Conservation (phyloP, 2,888 invertebrate genomes). For the Drosophila testacea region DNA sequence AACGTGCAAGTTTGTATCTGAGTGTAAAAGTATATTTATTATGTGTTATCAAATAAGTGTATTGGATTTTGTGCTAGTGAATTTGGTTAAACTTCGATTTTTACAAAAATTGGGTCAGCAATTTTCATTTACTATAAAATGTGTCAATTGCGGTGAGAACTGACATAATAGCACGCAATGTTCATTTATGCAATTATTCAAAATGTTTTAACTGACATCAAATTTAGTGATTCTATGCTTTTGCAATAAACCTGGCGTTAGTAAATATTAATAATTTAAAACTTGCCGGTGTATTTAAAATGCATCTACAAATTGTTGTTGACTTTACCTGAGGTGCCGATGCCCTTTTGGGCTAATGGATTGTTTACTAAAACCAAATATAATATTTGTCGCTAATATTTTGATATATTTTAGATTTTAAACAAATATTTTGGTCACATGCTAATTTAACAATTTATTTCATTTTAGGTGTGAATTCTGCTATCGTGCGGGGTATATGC, state of each 20-base stretch:
- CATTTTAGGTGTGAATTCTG: constrained; percentile 90
- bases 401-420: too few species aligned
- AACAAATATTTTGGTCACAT: not conserved
- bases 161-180: constrained; percentile 3
- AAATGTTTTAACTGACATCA: not conserved
- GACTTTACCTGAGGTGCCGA: too few species aligned
- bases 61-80: not conserved
- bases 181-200: not conserved
- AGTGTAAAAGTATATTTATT: not conserved
- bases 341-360: too few species aligned
- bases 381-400: too few species aligned
- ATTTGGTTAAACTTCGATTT: not conserved
- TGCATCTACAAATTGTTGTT: too few species aligned
- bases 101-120: constrained; percentile 9
- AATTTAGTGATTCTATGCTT: too few species aligned
- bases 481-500: constrained; percentile 91
- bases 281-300: too few species aligned
- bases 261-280: not conserved
- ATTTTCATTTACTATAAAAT: not conserved
- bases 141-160: not conserved
- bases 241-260: not conserved
- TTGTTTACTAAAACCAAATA: too few species aligned
- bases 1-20: not conserved
- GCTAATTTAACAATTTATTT: not conserved
- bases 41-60: not conserved